phyloP scores from a whole-genome alignment of 2,888 invertebrate genomes.

The Phymatocera aterrima region DNA sequence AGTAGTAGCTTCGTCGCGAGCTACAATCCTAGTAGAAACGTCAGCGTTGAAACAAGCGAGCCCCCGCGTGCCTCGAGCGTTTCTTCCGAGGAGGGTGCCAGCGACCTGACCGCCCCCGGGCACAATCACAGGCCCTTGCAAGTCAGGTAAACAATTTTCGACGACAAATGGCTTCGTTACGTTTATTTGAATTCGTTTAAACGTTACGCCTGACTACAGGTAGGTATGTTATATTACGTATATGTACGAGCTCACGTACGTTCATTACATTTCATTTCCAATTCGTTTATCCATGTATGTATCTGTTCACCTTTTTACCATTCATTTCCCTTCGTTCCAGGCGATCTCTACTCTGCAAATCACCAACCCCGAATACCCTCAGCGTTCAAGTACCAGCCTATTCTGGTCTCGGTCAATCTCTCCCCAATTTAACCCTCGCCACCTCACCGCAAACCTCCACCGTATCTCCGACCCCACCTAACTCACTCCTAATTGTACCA shows the following conservation, averaged over 20 bases:
- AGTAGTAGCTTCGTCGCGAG: slow-evolving; percentile 70
- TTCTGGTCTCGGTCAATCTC: slow-evolving; percentile 85
- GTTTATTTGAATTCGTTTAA: no score
- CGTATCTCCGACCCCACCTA: slow-evolving; percentile 72
- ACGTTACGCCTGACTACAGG: no score
- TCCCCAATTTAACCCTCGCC: slow-evolving; percentile 83
- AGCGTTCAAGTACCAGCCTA: slow-evolving; percentile 83
- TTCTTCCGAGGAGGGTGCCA: slow-evolving; percentile 72
- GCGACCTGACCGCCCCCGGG: slow-evolving; percentile 57
- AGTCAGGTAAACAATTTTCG: slow-evolving; percentile 62
- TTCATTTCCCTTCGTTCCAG: no score
- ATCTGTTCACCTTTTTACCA: no score
- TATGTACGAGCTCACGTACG: no score
- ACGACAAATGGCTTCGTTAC: not conserved
- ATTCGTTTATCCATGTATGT: no score
- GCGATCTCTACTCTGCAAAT: slow-evolving; percentile 72
- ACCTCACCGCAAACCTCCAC: slow-evolving; percentile 73
- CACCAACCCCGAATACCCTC: slow-evolving; percentile 83
- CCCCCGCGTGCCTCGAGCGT: slow-evolving; percentile 74
- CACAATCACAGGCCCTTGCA: slow-evolving; percentile 70
- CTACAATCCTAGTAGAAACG: slow-evolving; percentile 70
- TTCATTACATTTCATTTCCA: not conserved
- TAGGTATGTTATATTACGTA: no score
- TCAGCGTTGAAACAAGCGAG: slow-evolving; percentile 74
- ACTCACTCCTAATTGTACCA: slow-evolving; percentile 73